Base-by-base conservation (phyloP, 2,113 vertebrate species). In the Oryzias curvinotus region DNA sequence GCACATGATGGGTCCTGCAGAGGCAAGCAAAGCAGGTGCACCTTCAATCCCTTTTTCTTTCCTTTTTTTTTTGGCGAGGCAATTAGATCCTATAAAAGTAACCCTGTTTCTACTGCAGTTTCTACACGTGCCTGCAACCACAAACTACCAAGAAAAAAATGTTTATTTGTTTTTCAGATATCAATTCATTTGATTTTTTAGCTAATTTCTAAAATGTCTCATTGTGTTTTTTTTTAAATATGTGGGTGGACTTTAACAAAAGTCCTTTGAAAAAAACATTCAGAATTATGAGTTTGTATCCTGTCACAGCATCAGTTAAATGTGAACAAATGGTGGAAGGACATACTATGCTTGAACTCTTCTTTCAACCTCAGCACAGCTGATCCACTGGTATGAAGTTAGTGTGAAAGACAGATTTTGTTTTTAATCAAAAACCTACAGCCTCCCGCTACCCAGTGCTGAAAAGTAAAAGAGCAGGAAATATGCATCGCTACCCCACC, bases 1-100 rank as follows among this genome's bases (percentile, higher is more conserved):
- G 51, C 75, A 77, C 60, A 55, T 68, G 58, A 77, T 48, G 23
- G 46, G 43, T 82, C 75, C 54, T 81, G 82, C 72, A 78, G 62
- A 77, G 78, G 51, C 82, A 84, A 30, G 77, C 61, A 73, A 19
- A 54, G 57, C 80, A 73, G 77, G 57, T 85, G 67, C 56, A 61
- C 48, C 61, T 68, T 80, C 69, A 77, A 23, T 23, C 21, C 21
- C 21, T 23, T 69, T 75, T 36, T 14, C 58, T 19, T 36, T 71
- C 59, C 51, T 63, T 36, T 42, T 66, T 73, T 62, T 61, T 36
- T 56, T 13, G 49, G 14, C 5, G 17, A 59, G 25, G 30, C 30
- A 52, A 70, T 77, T 75, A 62, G 81, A 58, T 80, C 79, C 81
- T 42, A 43, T 55, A 77, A 72, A 67, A 77, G 78, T 69, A 57